phyloP scores from a whole-genome alignment of 2,888 invertebrate genomes.

The Campoplex nolae region DNA sequence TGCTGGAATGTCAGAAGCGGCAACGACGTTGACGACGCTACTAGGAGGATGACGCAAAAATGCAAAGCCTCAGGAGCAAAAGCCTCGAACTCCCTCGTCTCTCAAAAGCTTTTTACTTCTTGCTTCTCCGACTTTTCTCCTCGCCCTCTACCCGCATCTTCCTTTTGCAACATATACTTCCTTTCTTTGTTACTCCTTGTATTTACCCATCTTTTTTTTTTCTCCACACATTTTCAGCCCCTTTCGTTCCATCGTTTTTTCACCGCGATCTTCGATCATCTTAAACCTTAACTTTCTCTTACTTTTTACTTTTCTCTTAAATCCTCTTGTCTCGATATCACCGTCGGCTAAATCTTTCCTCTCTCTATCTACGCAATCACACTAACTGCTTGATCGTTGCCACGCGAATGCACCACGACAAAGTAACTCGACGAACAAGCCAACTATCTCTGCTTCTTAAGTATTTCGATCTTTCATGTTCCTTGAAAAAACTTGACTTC shows the following conservation, averaged over 20 bases:
- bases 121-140: conserved; percentile 41
- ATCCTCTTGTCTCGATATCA: conserved; percentile 23
- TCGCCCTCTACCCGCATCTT: conserved; percentile 1
- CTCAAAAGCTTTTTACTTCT: conserved; percentile 41
- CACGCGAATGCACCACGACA: conserved; percentile 75
- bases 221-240: conserved; percentile 2
- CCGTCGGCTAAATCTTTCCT: conserved; percentile 51
- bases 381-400: conserved; percentile 76
- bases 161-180: background rate
- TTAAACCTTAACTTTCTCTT: conserved; percentile 28
- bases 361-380: conserved; percentile 70
- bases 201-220: conserved; percentile 1
- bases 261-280: conserved; percentile 52
- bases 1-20: conserved; percentile 49
- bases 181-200: background rate
- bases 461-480: conserved; percentile 53
- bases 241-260: conserved; percentile 19
- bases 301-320: background rate
- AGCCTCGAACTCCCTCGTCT: conserved; percentile 28
- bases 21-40: conserved; percentile 22
- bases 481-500: conserved; percentile 23
- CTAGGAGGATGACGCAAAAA: conserved; percentile 34
- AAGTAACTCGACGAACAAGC: conserved; percentile 70
- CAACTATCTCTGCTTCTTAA: conserved; percentile 57
- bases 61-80: conserved; percentile 45